A percentile compares a stretch with the other conserved stretches of the same genome.
Conservation (phyloP, 2,888 invertebrate genomes). For the Conus canariensis region DNA sequence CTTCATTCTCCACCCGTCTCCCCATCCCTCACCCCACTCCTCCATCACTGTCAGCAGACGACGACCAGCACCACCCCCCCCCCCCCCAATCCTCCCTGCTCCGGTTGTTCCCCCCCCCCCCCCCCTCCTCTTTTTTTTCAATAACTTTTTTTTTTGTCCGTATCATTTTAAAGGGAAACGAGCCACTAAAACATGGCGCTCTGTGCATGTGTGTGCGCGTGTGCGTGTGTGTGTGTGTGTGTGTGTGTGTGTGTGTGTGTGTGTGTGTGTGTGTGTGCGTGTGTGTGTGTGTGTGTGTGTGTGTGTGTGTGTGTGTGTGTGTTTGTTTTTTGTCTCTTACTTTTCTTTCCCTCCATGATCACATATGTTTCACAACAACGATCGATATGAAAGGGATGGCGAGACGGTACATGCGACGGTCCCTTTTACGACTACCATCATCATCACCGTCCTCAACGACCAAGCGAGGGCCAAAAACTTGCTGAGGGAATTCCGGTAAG, state of each 20-base stretch:
- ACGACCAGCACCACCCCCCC: background rate
- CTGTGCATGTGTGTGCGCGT: background rate
- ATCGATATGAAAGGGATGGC: no score
- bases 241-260: conserved; percentile 3
- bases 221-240: background rate
- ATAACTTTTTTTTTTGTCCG: no score
- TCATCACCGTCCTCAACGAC: no score
- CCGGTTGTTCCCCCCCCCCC: background rate
- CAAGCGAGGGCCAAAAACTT: no score
- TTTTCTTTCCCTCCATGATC: no score
- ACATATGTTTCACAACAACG: no score
- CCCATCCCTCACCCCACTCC: background rate
- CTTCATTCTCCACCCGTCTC: background rate
- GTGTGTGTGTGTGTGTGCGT: background rate
- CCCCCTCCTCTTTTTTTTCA: background rate
- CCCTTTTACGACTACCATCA: no score
- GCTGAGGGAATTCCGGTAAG: no score
- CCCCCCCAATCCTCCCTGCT: background rate
- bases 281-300: background rate
- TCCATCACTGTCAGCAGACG: conserved; percentile 17
- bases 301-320: conserved; percentile 13
- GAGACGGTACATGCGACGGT: no score
- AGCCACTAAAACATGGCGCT: no score
- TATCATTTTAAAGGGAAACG: no score
- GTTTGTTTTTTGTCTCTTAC: background rate